Percentiles rank a stretch among this genome's conserved stretches.
Evolutionary conservation across 2,888 invertebrate species (phyloP).

Genomic region (Operophtera brumata): DNA sequence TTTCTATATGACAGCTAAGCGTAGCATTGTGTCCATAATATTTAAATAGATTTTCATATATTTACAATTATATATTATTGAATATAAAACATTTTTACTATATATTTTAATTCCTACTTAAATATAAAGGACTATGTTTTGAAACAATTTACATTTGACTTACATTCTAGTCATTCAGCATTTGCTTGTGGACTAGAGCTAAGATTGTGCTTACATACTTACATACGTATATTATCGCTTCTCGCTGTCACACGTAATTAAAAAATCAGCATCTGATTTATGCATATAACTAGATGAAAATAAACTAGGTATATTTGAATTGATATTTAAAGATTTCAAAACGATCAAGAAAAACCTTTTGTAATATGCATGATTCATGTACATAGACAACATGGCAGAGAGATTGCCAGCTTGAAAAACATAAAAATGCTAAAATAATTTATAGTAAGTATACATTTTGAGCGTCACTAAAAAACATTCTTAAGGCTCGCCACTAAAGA

Average conservation of each 20-base stretch:
- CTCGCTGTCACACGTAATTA: conserved; percentile 34
- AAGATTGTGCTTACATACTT: conserved; percentile 44
- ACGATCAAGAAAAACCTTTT: neutral
- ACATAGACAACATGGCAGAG: neutral
- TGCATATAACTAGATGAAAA: neutral
- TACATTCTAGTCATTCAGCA: conserved; percentile 32
- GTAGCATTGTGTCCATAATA: conserved; percentile 50
- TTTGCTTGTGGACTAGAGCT: conserved; percentile 52
- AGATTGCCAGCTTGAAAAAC: neutral
- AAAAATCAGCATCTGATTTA: conserved; percentile 2
- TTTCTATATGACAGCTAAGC: conserved; percentile 57
- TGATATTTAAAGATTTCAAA: neutral
- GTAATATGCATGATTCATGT: neutral
- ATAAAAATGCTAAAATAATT: neutral
- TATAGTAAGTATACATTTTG: neutral
- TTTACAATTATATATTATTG: conserved; percentile 46
- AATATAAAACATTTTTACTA: conserved; percentile 67
- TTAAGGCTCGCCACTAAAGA: neutral
- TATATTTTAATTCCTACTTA: conserved; percentile 52
- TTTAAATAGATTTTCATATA: conserved; percentile 33
- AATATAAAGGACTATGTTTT: conserved; percentile 29
- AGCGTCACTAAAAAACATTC: neutral
- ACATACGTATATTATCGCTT: conserved; percentile 34
- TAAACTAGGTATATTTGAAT: neutral
- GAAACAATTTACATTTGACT: conserved; percentile 34